Evolutionary conservation across 2,888 invertebrate genomes (phyloP), one percentile per base, ranked within the genome.

Genomic region (Notodonta ziczac): DNA sequence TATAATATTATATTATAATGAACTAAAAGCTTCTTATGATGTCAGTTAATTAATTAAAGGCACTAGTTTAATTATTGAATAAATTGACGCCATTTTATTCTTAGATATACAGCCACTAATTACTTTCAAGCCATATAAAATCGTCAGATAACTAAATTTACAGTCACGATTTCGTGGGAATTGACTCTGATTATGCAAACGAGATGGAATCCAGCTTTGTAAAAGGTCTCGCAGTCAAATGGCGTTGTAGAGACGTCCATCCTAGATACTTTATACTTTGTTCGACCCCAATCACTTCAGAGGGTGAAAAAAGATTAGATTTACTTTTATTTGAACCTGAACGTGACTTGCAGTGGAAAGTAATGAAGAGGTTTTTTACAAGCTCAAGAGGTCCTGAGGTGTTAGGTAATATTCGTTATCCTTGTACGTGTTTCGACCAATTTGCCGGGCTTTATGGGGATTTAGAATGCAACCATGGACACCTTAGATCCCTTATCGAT

Each of bases 291-390:
- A 88, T 87, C 86, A 86, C 83, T 84, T 81, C 70, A 74, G 78
- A 74, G 78, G 80, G 82, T 78, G 81, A 82, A 86, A 86, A 87
- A 85, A 89, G 84, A 89, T 88, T 88, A 87, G 87, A 89, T 89
- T 88, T 86, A 85, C 86, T 84, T 85, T 89, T 87, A 89, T 89
- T 88, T 86, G 86, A 83, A 81, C 80, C 65, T 69, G 78, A 74
- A 88, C 89, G 89, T 89, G 89, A 87, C 85, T 82, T 70, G 88
- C 79, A 84, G 84, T 78, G 78, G 78, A 74, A 87, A 87, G 80
- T 79, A 85, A 87, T 83, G 84, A 81, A 83, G 83, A 82, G 77
- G 77, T 83, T 86, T 86, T 84, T 86, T 83, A 79, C 78, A 67
- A 72, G 74, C 72, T 76, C 80, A 78, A 77, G 80, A 83, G 79